Evolutionary conservation across 1,140 invertebrate species (phyloP).

Genomic region (Pantala flavescens): DNA sequence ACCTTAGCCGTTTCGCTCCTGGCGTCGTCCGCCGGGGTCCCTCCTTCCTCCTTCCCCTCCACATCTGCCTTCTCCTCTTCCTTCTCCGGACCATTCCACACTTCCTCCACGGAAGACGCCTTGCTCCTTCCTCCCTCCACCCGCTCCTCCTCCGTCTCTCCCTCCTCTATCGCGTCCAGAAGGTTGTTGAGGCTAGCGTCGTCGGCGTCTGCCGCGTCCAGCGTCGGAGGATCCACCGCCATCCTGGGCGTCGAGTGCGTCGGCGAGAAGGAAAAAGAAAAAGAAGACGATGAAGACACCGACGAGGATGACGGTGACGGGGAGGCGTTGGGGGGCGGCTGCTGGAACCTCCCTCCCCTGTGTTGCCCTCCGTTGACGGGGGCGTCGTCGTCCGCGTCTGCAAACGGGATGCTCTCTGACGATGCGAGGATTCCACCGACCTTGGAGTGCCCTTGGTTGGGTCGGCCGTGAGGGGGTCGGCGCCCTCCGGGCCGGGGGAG

Average conservation of each 20-base stretch:
- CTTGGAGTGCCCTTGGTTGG: not conserved
- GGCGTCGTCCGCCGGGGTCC: no score
- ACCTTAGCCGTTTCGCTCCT: no score
- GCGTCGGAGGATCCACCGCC: not conserved
- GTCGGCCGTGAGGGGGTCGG: not conserved
- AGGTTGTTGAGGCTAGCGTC: slow-evolving; percentile 25
- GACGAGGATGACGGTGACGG: not conserved
- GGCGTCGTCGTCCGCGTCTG: slow-evolving; percentile 18
- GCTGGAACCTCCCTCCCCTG: not conserved
- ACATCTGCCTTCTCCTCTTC: no score
- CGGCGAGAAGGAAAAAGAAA: not conserved
- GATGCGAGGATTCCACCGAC: not conserved
- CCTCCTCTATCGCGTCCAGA: slow-evolving; percentile 21
- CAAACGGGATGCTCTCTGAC: slow-evolving; percentile 22
- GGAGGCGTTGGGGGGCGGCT: not conserved
- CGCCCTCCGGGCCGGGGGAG: not conserved
- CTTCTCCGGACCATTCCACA: no score
- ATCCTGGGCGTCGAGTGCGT: not conserved
- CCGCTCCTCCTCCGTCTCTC: not conserved
- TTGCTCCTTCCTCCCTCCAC: not conserved
- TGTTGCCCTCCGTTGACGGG: not conserved
- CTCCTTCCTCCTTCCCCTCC: no score
- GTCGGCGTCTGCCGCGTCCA: not conserved
- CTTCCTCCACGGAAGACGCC: not conserved
- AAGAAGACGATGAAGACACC: not conserved